Percentiles rank a stretch among this genome's conserved stretches.
phyloP scores from a whole-genome alignment of 2,113 vertebrate species.

The Myodes glareolus region DNA sequence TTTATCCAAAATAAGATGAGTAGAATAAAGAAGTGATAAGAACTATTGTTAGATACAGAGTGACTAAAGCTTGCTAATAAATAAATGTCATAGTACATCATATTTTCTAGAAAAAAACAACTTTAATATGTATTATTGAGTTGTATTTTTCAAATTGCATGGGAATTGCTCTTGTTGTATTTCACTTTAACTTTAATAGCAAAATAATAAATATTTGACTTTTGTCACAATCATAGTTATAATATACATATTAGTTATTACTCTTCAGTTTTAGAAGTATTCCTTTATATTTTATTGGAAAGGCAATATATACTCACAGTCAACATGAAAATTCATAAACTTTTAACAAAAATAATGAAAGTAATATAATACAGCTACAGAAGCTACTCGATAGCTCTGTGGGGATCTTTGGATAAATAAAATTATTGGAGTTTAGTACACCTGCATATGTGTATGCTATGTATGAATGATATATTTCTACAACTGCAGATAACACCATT shows the following conservation, averaged over 20 bases:
- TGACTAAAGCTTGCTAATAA: neutral
- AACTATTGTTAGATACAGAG: neutral
- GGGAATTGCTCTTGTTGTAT: neutral
- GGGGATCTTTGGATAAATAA: neutral
- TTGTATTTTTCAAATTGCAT: neutral
- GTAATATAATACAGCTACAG: neutral
- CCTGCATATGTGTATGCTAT: neutral
- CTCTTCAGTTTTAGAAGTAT: neutral
- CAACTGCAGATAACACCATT: neutral
- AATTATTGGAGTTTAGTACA: neutral
- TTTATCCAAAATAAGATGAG: neutral
- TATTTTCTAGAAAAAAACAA: neutral
- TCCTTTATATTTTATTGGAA: conserved; percentile 15
- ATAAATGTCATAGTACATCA: fast-evolving
- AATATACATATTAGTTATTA: neutral
- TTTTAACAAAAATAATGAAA: neutral
- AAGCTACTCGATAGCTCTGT: neutral
- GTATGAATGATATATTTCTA: neutral
- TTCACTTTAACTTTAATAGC: neutral
- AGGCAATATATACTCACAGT: neutral
- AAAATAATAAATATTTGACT: neutral
- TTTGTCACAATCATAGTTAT: neutral
- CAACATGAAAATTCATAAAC: neutral
- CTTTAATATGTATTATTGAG: neutral
- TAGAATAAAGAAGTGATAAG: neutral